A percentile compares a stretch with the other conserved stretches of the same genome.
phyloP scores from a whole-genome alignment of 2,888 invertebrate genomes.

The Chromoteleia sp. region DNA sequence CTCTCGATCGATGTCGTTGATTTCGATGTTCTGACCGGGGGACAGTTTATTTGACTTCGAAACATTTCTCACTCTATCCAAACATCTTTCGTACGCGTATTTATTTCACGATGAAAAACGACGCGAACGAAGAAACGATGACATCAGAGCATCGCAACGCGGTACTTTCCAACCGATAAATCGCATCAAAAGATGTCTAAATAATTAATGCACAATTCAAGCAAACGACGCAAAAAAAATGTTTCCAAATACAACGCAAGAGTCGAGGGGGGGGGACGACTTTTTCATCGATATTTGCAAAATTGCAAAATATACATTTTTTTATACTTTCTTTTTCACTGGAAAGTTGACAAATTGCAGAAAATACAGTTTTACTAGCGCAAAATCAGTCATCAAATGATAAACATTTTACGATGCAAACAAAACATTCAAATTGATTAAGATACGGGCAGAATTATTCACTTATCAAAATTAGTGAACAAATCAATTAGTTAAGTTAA shows the following conservation, averaged over 20 bases:
- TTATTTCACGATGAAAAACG: slow-evolving; percentile 33
- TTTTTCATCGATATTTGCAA: neutral
- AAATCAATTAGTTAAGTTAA: neutral
- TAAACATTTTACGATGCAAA: too few relatives aligned
- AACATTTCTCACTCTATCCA: slow-evolving; percentile 33
- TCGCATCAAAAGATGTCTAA: slow-evolving; percentile 29
- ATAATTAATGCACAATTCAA: slow-evolving; percentile 28
- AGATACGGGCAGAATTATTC: neutral
- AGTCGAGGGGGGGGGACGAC: neutral
- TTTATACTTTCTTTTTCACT: too few relatives aligned
- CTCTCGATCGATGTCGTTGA: slow-evolving; percentile 29
- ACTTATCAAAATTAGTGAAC: neutral
- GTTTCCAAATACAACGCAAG: too few relatives aligned
- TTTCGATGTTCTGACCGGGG: neutral
- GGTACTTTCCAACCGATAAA: slow-evolving; percentile 29
- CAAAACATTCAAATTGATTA: neutral
- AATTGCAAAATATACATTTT: too few relatives aligned
- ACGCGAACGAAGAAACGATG: slow-evolving; percentile 39
- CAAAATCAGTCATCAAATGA: too few relatives aligned
- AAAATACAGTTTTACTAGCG: too few relatives aligned
- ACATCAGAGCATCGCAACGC: slow-evolving; percentile 38
- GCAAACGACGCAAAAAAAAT: neutral
- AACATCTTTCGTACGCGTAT: slow-evolving; percentile 48
- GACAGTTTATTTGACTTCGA: slow-evolving; percentile 46
- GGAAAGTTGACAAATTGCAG: too few relatives aligned